phyloP scores from a whole-genome alignment of 2,113 vertebrate genomes.

The Himantopus leucocephalus region DNA sequence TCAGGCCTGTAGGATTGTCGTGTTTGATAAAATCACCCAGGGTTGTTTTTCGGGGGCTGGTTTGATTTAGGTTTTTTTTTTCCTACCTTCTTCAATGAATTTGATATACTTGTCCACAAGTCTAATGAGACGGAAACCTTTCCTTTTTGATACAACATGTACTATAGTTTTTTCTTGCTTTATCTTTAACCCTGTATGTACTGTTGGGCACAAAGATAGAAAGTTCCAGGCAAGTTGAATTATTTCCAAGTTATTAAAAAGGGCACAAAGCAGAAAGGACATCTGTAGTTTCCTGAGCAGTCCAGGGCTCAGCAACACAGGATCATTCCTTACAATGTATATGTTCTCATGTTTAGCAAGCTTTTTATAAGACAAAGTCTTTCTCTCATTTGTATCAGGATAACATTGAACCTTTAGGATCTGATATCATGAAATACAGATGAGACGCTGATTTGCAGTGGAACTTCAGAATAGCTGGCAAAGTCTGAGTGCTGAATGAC shows the following conservation, averaged over 20 bases:
- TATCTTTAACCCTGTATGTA: background rate
- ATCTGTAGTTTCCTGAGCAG: background rate
- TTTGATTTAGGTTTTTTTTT: background rate
- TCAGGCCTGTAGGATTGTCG: background rate
- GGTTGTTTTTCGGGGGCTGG: accelerated
- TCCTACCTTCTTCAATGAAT: background rate
- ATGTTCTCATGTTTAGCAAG: background rate
- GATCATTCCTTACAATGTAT: background rate
- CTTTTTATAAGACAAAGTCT: background rate
- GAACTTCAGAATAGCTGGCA: background rate
- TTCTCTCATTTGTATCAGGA: background rate
- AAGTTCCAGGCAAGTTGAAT: background rate
- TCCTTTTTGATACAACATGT: background rate
- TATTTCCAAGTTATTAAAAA: background rate
- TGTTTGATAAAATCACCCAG: background rate
- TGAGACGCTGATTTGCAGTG: background rate
- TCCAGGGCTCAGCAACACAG: background rate
- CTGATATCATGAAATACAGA: background rate
- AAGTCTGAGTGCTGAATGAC: background rate
- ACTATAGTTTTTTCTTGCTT: background rate
- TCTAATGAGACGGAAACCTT: background rate
- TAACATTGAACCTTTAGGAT: background rate
- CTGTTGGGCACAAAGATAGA: background rate
- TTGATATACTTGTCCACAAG: background rate
- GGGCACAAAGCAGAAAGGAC: background rate